Evolutionary conservation across 1,140 invertebrate genomes (phyloP), one percentile per base, ranked within the genome.

Genomic region (Ephestia elutella): DNA sequence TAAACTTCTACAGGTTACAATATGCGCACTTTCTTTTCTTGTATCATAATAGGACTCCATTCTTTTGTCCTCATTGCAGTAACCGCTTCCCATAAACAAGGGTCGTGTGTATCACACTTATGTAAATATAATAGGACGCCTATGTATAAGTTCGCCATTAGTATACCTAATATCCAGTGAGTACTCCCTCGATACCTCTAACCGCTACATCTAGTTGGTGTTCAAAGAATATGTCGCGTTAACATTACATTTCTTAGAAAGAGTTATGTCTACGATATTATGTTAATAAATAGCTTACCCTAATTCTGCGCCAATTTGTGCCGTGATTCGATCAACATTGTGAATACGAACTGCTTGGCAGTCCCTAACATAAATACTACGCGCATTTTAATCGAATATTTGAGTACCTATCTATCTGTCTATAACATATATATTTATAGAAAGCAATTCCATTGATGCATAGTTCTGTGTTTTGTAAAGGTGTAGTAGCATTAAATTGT

Each of bases 231-330:
- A 44, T 44, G 13, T 44, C 38, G 38, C 38, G n/a, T 44, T 44
- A 15, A 44, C 38, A 44, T 44, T 44, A 44, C 2, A 15, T 15
- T 44, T 44, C 38, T 15, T 44, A 44, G 13, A 13, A 44, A 44
- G 38, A 44, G n/a, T 15, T 44, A 44, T 44, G 15, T 15, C 38
- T 44, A 44, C 38, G 38, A 44, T n/a, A 44, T 44, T 15, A 2
- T n/a, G n/a, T n/a, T 44, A 3, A 44, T 44, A 32, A 32, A 9
- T 44, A 13, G 10, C 32, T 35, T 35, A 44, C 15, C n/a, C 38
- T 44, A 44, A 3, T 32, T 44, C n/a, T 44, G 38, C 38, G 38
- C 38, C 38, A 44, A 44, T 44, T 44, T 44, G 38, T 44, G 38
- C 38, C 38, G n/a, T 15, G 7, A 3, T 44, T 44, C 38, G 38